Base-by-base conservation (phyloP, 2,113 vertebrate species). In the Herpailurus yagouaroundi region DNA sequence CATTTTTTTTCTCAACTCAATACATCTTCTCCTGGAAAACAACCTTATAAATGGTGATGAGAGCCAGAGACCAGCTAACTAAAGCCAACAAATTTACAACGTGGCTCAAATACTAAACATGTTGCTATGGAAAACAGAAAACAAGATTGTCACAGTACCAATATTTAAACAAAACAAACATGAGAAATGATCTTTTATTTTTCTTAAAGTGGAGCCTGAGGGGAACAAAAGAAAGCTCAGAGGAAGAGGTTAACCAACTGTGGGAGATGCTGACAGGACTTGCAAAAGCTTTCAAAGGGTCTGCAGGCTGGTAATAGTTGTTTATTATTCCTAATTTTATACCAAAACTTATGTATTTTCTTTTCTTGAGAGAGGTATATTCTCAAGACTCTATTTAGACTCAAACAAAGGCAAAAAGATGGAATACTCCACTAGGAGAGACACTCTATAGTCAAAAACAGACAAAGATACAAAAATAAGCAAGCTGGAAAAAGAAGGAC, bases 1-100 rank as follows among this genome's bases (percentile, higher is more conserved):
- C 33, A 95, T 31, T 76, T 96, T 29, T 93, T 25, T 94, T 96
- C 38, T 88, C 38, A 94, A 92, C 89, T 89, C 64, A 60, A 93
- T 60, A 73, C 27, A 89, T 68, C 74, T 50, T 77, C 36, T 41
- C 76, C 64, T 66, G 27, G 71, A 97, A 97, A 97, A 88, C 31
- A 90, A 87, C 52, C 90, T 89, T 63, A 69, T 31, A 97, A 89
- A 76, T 19, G 14, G 29, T 83, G 41, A 66, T 60, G 15, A 94
- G 12, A 29, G 29, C 84, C 52, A 92, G 0, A 91, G 50, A 8
- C 5, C n/a, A 92, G 29, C 25, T 77, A 77, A 64, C 36, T 83
- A 93, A 87, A 96, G 18, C 41, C 15, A 94, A 90, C 15, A 60
- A 41, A 80, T 29, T 89, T 92, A 95, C 0, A 66, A 77, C 14